Percentiles rank a stretch among this genome's conserved stretches.
Conservation (phyloP, 2,888 invertebrate genomes). For the Rotaria socialis region DNA sequence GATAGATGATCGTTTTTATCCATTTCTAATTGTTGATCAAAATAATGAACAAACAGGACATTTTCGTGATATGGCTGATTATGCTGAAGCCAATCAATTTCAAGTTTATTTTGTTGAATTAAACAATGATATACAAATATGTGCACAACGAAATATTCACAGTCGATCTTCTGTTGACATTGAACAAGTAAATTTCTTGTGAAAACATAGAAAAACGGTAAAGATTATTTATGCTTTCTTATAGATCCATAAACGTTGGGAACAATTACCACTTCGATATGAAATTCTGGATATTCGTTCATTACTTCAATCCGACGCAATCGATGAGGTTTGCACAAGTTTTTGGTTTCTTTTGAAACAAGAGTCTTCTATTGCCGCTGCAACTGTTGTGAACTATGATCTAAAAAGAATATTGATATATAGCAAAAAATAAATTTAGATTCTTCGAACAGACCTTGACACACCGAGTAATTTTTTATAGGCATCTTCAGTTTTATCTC, state of each 20-base stretch:
- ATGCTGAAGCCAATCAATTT: conserved; percentile 73
- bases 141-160: conserved; percentile 79
- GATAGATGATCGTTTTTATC: conserved; percentile 80
- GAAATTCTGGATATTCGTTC: conserved; percentile 39
- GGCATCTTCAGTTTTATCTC: no score
- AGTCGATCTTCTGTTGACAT: conserved; percentile 75
- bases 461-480: no score
- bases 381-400: no score
- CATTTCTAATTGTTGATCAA: conserved; percentile 85
- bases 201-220: background rate
- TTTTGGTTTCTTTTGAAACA: no score
- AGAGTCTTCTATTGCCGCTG: no score
- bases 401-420: no score
- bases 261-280: conserved; percentile 56
- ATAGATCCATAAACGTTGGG: conserved; percentile 69
- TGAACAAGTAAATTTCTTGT: conserved; percentile 61
- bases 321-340: background rate
- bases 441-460: no score
- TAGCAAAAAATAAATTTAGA: no score
- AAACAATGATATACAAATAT: conserved; percentile 73
- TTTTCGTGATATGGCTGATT: conserved; percentile 82
- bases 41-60: conserved; percentile 74
- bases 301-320: conserved; percentile 22
- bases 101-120: conserved; percentile 85
- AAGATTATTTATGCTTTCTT: background rate